These are phyloP conservation scores for Rhagonycha fulva DNA, from an alignment of 2,888 invertebrate genomes.

Conservation along the genomic window DNA sequence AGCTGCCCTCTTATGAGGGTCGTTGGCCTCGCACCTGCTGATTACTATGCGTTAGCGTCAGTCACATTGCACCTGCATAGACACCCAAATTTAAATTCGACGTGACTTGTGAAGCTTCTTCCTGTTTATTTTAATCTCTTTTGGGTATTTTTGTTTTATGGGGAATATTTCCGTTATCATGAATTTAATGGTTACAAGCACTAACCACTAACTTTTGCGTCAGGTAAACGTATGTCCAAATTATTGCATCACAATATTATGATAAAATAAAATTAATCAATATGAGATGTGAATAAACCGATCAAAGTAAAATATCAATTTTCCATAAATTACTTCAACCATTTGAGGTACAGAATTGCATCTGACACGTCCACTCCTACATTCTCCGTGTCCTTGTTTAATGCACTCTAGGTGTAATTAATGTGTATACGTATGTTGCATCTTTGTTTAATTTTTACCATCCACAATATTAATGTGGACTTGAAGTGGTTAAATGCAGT, in stretches of 20 bases:
- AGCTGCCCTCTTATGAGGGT: slow-evolving; percentile 32
- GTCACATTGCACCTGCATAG: slow-evolving; percentile 38
- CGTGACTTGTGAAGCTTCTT: slow-evolving; percentile 33
- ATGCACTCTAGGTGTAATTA: too few species aligned
- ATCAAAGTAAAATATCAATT: too few species aligned
- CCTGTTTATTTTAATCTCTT: slow-evolving; percentile 5
- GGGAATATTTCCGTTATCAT: background rate
- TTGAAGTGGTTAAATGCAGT: too few species aligned
- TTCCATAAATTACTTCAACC: too few species aligned
- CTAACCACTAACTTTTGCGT: background rate
- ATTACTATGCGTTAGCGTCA: slow-evolving; percentile 39
- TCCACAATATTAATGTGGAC: too few species aligned
- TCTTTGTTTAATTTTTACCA: too few species aligned
- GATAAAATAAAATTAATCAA: background rate
- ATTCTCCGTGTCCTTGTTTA: too few species aligned
- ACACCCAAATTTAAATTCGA: slow-evolving; percentile 31
- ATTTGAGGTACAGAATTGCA: too few species aligned
- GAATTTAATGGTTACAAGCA: background rate
- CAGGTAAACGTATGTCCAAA: background rate
- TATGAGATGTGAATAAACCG: too few species aligned
- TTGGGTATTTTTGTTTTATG: background rate
- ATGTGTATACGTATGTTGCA: too few species aligned
- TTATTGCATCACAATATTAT: background rate
- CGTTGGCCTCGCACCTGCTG: slow-evolving; percentile 43
- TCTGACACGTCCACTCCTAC: too few species aligned